Evolutionary conservation across 2,888 invertebrate species (phyloP).

Genomic region (Corythucha ciliata): DNA sequence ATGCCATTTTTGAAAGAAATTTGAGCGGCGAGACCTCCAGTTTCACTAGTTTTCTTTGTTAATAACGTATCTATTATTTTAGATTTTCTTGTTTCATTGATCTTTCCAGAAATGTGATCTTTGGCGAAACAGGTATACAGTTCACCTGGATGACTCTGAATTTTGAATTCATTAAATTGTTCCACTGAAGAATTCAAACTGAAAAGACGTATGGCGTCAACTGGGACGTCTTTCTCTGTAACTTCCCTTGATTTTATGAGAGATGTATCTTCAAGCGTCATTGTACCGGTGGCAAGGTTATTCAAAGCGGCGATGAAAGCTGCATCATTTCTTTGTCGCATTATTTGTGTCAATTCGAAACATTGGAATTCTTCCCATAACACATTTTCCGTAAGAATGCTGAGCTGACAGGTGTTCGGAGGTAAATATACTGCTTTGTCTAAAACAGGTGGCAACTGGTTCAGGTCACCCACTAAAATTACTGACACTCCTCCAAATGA

Average conservation of each 20-base stretch:
- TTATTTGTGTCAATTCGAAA: constrained; percentile 37
- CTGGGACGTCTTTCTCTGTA: constrained; percentile 1
- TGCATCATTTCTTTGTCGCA: constrained; percentile 37
- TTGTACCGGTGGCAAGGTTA: constrained; percentile 32
- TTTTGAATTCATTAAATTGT: background rate
- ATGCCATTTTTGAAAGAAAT: constrained; percentile 35
- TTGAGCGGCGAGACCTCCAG: too few species aligned
- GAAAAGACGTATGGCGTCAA: constrained; percentile 14
- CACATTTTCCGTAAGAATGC: too few species aligned
- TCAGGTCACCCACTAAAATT: constrained; percentile 39
- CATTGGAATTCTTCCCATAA: constrained; percentile 31
- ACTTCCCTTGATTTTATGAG: constrained; percentile 30
- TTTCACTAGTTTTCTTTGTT: too few species aligned
- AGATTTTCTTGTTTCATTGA: too few species aligned
- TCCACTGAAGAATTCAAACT: background rate
- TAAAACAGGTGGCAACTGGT: constrained; percentile 38
- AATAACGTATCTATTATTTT: too few species aligned
- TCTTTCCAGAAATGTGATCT: too few species aligned
- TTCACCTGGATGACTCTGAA: too few species aligned
- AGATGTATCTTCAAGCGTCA: constrained; percentile 32
- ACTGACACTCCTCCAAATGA: constrained; percentile 39
- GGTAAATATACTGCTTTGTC: constrained; percentile 33
- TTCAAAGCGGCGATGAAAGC: constrained; percentile 35
- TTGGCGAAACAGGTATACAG: too few species aligned
- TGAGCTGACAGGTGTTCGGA: constrained; percentile 19